Evolutionary conservation across 2,888 invertebrate species (phyloP).

Genomic region (Chalcis sispes): DNA sequence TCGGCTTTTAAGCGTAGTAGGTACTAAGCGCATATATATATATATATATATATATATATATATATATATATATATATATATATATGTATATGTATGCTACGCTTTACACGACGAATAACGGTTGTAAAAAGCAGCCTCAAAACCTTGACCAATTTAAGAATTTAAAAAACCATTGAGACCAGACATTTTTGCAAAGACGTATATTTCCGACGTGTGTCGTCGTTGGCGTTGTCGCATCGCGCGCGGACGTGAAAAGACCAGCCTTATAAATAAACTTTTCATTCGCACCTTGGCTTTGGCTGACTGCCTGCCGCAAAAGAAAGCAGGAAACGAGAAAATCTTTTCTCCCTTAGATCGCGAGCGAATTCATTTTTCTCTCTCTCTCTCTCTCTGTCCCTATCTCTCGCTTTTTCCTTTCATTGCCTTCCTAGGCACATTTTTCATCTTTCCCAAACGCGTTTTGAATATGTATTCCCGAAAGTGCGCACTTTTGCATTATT

Average conservation of each 20-base stretch:
- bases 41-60: too few species aligned
- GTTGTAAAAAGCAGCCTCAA: neutral
- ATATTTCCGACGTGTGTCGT: neutral
- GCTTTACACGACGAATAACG: too few species aligned
- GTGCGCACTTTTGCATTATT: constrained; percentile 30
- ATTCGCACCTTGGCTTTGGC: constrained; percentile 3
- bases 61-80: too few species aligned
- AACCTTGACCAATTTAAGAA: constrained; percentile 12
- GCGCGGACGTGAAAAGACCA: neutral
- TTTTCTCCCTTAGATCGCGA: constrained; percentile 13
- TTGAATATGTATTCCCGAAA: constrained; percentile 42
- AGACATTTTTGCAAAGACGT: too few species aligned
- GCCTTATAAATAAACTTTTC: constrained; percentile 38
- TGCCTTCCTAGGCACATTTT: too few species aligned
- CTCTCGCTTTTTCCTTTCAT: too few species aligned
- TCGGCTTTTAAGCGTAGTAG: neutral
- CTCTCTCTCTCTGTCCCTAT: constrained; percentile 7
- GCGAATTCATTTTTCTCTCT: too few species aligned
- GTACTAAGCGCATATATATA: neutral
- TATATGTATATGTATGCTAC: too few species aligned
- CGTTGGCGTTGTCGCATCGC: neutral
- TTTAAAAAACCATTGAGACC: constrained; percentile 8
- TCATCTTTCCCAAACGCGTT: constrained; percentile 23
- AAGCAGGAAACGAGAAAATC: constrained; percentile 22
- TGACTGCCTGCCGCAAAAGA: neutral